Conservation (phyloP, 64 coral and sea anemone genomes). For the Actinia tenebrosa region DNA sequence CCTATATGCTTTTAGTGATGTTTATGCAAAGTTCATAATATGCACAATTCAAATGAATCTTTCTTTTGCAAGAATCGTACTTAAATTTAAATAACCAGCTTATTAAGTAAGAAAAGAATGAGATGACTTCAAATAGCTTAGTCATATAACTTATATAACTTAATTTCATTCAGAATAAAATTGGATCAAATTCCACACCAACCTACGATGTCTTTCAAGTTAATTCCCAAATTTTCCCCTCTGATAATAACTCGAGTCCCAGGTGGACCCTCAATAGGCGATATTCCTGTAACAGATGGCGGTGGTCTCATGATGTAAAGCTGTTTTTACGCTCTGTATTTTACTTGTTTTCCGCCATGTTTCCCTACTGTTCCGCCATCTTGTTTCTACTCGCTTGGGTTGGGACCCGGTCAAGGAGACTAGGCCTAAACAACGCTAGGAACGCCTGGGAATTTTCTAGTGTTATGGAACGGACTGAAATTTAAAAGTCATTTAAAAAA, state of each 20-base stretch:
- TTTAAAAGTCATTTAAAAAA: too few relatives aligned
- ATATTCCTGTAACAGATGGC: conserved; percentile 92
- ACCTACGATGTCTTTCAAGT: conserved; percentile 86
- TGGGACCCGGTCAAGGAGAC: conserved; percentile 1
- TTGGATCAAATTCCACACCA: not conserved
- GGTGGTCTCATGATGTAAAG: conserved; percentile 61
- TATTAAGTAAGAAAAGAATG: too few relatives aligned
- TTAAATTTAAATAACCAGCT: too few relatives aligned
- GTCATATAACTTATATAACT: not conserved
- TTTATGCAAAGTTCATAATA: too few relatives aligned
- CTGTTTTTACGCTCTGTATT: not conserved
- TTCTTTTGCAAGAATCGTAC: too few relatives aligned
- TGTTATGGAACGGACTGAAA: not conserved
- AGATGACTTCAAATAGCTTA: too few relatives aligned
- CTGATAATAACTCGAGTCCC: conserved; percentile 92
- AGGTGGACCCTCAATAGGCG: conserved; percentile 86
- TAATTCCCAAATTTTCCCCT: conserved; percentile 84
- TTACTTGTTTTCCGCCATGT: not conserved
- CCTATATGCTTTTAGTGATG: too few relatives aligned
- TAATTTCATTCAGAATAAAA: not conserved
- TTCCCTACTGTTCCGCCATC: not conserved
- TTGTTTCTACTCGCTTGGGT: not conserved
- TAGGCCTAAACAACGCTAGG: not conserved
- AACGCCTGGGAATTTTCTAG: not conserved
- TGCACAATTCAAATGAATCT: too few relatives aligned